Evolutionary conservation across 2,797 vertebrate genomes (phyloP), one percentile per base, ranked within the genome.

Genomic region (Linurgus olivaceus): DNA sequence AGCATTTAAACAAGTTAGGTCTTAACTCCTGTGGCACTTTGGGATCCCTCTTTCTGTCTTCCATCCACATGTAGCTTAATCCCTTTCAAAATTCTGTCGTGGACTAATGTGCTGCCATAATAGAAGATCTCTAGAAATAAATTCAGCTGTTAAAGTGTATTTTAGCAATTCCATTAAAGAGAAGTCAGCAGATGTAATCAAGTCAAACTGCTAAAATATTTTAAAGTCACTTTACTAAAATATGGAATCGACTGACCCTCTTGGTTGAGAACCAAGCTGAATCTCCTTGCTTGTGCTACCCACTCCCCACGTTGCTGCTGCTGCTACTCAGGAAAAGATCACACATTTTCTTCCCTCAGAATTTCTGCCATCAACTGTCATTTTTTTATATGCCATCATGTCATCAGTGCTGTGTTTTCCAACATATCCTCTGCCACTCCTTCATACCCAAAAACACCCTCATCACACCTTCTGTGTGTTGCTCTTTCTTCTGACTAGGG

Each of bases 401-500:
- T 35, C 52, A 19, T 18, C 29, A 4, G 5, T 19, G 10, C 11
- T 15, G 8, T 44, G 47, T 45, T 79, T 78, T 79, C 44, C 51
- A 16, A 19, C 48, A 25, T 3, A 10, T 62, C 13, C 19, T 29
- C 11, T 91, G 50, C 20, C 13, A 5, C 14, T 65, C 54, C 47
- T 42, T 54, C 3, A 3, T 7, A 8, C 7, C 25, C 11, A 6
- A 17, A 37, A 37, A 5, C 20, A 16, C 42, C 5, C 48, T 42
- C 28, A 14, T 38, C 7, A 5, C 15, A 28, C 33, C 29, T 81
- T 16, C 37, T 57, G 67, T 18, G 20, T 13, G 2, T 57, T 33
- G 29, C 25, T 59, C 11, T 21, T 29, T 31, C 40, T 72, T 28
- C 88, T 72, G 54, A 3, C 7, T 7, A 1, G 0, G 2, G 7